A percentile compares a stretch with the other conserved stretches of the same genome.
Conservation (phyloP, 2,113 vertebrate genomes). For the Fregata magnificens region DNA sequence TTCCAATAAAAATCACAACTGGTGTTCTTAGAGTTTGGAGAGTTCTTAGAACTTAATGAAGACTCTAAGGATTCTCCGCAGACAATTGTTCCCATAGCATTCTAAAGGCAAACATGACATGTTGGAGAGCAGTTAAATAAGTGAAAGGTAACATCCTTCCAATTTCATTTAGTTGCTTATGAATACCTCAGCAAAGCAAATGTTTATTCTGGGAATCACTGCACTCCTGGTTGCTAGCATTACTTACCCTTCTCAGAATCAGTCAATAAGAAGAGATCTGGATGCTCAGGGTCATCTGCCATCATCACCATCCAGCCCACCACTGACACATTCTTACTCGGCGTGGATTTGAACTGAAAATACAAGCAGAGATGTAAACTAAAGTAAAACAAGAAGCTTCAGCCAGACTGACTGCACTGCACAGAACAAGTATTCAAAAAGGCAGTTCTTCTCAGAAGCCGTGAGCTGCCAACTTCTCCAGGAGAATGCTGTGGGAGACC, state of each 20-base stretch:
- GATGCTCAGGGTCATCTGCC: conserved; percentile 95
- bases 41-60: not conserved
- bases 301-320: conserved; percentile 98
- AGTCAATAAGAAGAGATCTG: conserved; percentile 92
- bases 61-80: not conserved
- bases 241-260: conserved; percentile 94
- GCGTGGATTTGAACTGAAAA: conserved; percentile 92
- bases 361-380: not conserved
- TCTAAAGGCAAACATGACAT: not conserved
- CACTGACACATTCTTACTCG: conserved; percentile 90
- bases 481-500: too few relatives aligned
- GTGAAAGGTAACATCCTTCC: not conserved
- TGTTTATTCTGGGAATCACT: not conserved
- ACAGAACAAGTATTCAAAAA: not conserved
- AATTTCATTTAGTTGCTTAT: not conserved
- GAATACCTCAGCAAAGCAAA: not conserved
- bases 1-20: not conserved
- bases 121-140: not conserved
- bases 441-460: not conserved
- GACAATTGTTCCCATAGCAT: not conserved
- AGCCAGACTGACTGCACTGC: not conserved
- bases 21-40: not conserved
- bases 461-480: too few relatives aligned
- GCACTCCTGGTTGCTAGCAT: not conserved
- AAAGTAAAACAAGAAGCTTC: not conserved